phyloP scores from a whole-genome alignment of 2,888 invertebrate genomes.

The Conistra vaccinii region DNA sequence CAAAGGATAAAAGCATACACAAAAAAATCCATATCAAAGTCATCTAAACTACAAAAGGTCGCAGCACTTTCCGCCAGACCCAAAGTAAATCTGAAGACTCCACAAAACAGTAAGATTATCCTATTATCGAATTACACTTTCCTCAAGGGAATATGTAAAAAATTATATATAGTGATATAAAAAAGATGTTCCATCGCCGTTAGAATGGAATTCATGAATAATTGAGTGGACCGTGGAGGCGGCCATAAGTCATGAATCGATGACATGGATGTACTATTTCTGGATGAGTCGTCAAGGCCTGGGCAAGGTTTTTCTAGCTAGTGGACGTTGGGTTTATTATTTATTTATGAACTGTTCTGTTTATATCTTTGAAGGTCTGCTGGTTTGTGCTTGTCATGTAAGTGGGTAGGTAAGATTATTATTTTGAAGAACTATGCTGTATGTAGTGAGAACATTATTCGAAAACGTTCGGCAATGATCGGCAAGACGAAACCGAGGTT shows the following conservation, averaged over 20 bases:
- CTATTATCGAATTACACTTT: slow-evolving; percentile 58
- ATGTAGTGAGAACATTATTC: not conserved
- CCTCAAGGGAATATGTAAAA: slow-evolving; percentile 62
- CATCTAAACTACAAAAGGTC: slow-evolving; percentile 1
- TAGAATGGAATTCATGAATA: slow-evolving; percentile 71
- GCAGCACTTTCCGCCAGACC: not conserved
- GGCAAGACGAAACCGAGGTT: not conserved
- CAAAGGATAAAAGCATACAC: not conserved
- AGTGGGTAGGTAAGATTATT: not conserved
- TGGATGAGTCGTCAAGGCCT: slow-evolving; percentile 36
- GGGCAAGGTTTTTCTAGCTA: slow-evolving; percentile 4
- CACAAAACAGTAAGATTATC: slow-evolving; percentile 48
- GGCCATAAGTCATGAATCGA: slow-evolving; percentile 69
- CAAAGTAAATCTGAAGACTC: slow-evolving; percentile 19
- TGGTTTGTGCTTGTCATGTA: not conserved
- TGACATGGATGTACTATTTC: slow-evolving; percentile 47
- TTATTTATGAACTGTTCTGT: slow-evolving; percentile 15
- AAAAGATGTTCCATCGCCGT: slow-evolving; percentile 66
- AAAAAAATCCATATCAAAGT: not conserved
- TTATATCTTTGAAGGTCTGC: not conserved
- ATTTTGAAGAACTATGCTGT: not conserved
- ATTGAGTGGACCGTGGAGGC: slow-evolving; percentile 66
- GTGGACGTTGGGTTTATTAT: slow-evolving; percentile 1
- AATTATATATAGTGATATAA: slow-evolving; percentile 63
- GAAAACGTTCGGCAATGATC: not conserved